Conservation (phyloP, 2,113 vertebrate species). For the Caloenas nicobarica region DNA sequence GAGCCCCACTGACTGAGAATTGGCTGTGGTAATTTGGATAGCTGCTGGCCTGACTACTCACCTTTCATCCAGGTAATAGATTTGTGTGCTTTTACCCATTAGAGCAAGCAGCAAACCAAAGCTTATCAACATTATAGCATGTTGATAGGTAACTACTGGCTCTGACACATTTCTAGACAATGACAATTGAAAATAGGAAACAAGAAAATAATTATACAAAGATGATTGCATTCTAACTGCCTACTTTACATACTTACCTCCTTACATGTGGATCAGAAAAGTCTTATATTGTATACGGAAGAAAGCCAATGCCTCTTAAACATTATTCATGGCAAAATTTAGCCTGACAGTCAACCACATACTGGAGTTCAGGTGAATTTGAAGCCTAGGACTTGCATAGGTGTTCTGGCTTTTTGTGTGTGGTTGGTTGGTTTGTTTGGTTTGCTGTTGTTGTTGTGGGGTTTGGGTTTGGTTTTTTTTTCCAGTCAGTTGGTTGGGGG, state of each 20-base stretch:
- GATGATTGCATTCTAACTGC: neutral
- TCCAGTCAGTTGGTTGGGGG: neutral
- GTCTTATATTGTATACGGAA: neutral
- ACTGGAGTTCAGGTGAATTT: neutral
- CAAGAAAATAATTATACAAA: neutral
- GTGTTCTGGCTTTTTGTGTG: neutral
- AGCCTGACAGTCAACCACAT: neutral
- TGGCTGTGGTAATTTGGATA: neutral
- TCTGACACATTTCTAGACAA: neutral
- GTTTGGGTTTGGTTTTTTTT: neutral
- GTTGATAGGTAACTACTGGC: neutral
- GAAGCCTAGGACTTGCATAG: neutral
- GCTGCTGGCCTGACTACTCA: neutral
- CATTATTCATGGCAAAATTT: conserved; percentile 23
- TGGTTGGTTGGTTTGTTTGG: too few species aligned
- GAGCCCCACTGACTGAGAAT: neutral
- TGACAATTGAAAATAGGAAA: neutral
- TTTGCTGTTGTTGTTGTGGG: too few species aligned
- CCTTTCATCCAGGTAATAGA: neutral
- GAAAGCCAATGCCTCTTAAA: conserved; percentile 9
- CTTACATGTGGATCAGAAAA: neutral
- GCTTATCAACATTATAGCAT: neutral
- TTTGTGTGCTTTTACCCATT: neutral
- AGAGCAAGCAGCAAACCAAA: neutral
- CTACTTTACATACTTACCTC: neutral